phyloP scores from a whole-genome alignment of 2,113 vertebrate species.

The Falcunculus frontatus region DNA sequence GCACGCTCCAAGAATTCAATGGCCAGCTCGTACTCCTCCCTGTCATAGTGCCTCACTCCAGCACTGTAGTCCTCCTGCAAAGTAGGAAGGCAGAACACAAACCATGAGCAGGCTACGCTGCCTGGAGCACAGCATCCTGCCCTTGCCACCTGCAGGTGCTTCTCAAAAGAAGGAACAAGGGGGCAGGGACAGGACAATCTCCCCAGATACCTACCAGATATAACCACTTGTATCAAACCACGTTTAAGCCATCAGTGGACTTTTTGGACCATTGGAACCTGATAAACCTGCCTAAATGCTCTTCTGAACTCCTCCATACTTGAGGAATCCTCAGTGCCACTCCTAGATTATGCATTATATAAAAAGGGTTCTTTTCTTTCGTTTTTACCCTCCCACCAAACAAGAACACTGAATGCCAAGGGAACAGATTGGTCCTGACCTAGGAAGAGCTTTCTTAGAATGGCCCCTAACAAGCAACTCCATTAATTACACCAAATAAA shows the following conservation, averaged over 20 bases:
- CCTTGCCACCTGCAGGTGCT: background rate
- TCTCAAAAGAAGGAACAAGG: background rate
- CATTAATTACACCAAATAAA: background rate
- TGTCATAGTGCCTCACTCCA: conserved; percentile 83
- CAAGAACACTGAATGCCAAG: background rate
- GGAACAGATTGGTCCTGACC: background rate
- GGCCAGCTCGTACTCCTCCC: conserved; percentile 75
- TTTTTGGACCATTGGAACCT: background rate
- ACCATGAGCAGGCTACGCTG: fast-evolving
- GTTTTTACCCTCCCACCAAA: background rate
- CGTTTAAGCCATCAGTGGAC: background rate
- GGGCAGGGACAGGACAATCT: background rate
- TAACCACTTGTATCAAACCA: background rate
- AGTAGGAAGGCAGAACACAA: background rate
- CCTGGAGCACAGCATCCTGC: background rate
- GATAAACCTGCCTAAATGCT: background rate
- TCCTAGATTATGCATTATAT: background rate
- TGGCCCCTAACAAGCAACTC: background rate
- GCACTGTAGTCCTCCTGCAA: conserved; percentile 82
- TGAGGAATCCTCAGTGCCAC: background rate
- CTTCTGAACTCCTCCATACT: background rate
- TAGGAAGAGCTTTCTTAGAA: background rate
- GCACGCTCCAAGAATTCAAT: conserved; percentile 83
- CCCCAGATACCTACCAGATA: background rate
- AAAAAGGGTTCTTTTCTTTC: background rate